Conservation (phyloP, 2,113 vertebrate genomes). For the Aegithalos caudatus region DNA sequence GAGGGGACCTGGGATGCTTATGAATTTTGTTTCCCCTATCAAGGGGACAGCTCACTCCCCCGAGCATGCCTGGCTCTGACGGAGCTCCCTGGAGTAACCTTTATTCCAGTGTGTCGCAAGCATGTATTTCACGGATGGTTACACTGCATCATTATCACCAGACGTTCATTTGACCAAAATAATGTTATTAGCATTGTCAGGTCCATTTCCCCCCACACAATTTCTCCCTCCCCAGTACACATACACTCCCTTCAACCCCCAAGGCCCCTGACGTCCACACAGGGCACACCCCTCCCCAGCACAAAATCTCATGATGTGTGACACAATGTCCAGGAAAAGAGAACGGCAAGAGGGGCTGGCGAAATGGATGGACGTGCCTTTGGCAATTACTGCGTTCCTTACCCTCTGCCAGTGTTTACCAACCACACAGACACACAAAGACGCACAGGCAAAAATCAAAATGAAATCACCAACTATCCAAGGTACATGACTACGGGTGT, state of each 20-base stretch:
- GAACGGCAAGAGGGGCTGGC: constrained; percentile 25
- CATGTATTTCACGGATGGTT: constrained; percentile 81
- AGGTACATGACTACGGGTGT: not conserved
- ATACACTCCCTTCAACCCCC: not conserved
- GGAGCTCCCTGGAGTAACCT: constrained; percentile 62
- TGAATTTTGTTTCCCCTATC: constrained; percentile 37
- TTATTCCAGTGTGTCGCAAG: constrained; percentile 71
- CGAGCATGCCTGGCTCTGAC: constrained; percentile 53
- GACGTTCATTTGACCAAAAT: constrained; percentile 73
- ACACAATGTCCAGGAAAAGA: constrained; percentile 55
- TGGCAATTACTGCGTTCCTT: constrained; percentile 40
- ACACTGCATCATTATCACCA: constrained; percentile 79
- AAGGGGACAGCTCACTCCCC: constrained; percentile 56
- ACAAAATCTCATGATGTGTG: constrained; percentile 69
- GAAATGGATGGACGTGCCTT: constrained; percentile 51
- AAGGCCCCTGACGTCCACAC: not conserved
- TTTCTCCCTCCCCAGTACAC: not conserved
- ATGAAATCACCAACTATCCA: constrained; percentile 32
- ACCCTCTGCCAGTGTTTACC: constrained; percentile 42
- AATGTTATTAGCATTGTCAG: constrained; percentile 70
- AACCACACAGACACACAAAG: not conserved
- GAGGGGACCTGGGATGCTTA: not conserved
- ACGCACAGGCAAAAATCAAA: not conserved
- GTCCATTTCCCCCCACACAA: constrained; percentile 17
- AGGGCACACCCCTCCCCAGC: constrained; percentile 32